phyloP scores from a whole-genome alignment of 2,888 invertebrate genomes.

The Ecliptopera silaceata region DNA sequence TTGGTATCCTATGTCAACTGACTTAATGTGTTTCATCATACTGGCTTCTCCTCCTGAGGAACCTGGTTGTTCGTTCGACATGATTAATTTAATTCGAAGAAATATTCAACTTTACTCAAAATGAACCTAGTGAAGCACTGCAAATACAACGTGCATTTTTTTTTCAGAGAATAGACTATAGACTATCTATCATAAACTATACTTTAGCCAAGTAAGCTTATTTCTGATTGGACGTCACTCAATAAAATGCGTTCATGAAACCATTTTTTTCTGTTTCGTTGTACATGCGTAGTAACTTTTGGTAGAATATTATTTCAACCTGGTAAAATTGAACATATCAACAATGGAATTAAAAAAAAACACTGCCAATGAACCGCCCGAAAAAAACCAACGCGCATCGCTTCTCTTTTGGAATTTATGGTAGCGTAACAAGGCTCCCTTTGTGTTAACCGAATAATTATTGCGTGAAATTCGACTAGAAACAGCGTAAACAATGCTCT shows the following conservation, averaged over 20 bases:
- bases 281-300: neutral
- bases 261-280: neutral
- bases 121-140: too few relatives aligned
- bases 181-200: too few relatives aligned
- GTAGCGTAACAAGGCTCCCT: conserved; percentile 81
- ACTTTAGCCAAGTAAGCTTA: neutral
- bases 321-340: conserved; percentile 63
- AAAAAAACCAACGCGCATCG: conserved; percentile 79
- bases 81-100: too few relatives aligned
- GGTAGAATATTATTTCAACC: conserved; percentile 29
- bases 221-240: neutral
- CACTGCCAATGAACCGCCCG: conserved; percentile 71
- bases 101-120: too few relatives aligned
- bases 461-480: conserved; percentile 65
- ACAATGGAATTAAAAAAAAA: conserved; percentile 57
- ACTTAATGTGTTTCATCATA: too few relatives aligned
- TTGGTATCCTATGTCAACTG: too few relatives aligned
- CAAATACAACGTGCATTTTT: too few relatives aligned
- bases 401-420: conserved; percentile 84
- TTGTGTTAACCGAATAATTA: conserved; percentile 68
- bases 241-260: neutral
- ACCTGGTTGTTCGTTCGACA: too few relatives aligned
- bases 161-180: too few relatives aligned
- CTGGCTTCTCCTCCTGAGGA: too few relatives aligned
- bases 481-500: conserved; percentile 73